Conservation (phyloP, 2,797 vertebrate species). For the Myripristis jacobus region DNA sequence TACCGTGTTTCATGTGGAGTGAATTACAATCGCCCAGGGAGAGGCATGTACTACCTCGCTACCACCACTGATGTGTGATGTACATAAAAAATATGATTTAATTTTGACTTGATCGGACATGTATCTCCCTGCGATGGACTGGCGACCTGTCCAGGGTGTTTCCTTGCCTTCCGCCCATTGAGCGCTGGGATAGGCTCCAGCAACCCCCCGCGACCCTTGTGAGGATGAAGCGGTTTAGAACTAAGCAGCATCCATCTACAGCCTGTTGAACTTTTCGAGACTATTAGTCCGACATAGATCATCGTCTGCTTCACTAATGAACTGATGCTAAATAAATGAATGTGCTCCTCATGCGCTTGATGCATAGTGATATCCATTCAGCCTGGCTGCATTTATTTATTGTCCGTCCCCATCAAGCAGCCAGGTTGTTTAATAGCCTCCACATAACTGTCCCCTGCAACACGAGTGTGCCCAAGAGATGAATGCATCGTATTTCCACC, state of each 20-base stretch:
- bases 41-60: too few species aligned
- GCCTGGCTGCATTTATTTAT: not conserved
- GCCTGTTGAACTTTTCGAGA: not conserved
- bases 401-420: not conserved
- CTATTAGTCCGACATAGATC: not conserved
- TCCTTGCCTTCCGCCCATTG: too few species aligned
- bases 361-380: not conserved
- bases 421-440: not conserved
- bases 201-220: too few species aligned
- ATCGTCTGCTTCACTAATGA: not conserved
- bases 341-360: not conserved
- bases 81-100: too few species aligned
- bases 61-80: not conserved
- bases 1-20: not conserved
- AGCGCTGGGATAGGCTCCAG: too few species aligned
- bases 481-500: conserved; percentile 19
- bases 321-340: not conserved
- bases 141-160: too few species aligned
- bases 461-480: not conserved
- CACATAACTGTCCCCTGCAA: not conserved
- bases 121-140: too few species aligned
- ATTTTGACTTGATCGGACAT: too few species aligned
- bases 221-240: too few species aligned
- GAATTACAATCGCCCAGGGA: not conserved
- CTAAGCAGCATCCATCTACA: not conserved